Percentiles rank a stretch among this genome's conserved stretches.
Evolutionary conservation across 2,888 invertebrate species (phyloP).

Genomic region (Lycophotia porphyrea): DNA sequence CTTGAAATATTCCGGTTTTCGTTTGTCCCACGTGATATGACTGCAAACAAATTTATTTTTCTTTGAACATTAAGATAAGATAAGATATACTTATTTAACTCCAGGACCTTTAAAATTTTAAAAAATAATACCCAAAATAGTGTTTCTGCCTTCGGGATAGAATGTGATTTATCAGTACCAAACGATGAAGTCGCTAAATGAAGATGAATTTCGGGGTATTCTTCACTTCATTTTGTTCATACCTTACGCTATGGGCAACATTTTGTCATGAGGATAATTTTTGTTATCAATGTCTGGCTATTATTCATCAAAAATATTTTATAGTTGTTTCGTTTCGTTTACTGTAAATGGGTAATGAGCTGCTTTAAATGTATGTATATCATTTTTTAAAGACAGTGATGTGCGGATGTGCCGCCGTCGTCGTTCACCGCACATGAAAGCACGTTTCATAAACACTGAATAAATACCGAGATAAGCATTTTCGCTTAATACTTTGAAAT

Average conservation of each 20-base stretch:
- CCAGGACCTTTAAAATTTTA: slow-evolving; percentile 56
- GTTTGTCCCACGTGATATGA: slow-evolving; percentile 60
- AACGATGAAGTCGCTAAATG: slow-evolving; percentile 76
- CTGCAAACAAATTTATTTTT: slow-evolving; percentile 45
- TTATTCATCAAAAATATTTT: slow-evolving; percentile 71
- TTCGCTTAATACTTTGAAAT: slow-evolving; percentile 35
- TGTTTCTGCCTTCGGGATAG: slow-evolving; percentile 60
- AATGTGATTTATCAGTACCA: slow-evolving; percentile 80
- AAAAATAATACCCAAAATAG: slow-evolving; percentile 69
- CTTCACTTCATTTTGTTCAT: slow-evolving; percentile 74
- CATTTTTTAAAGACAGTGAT: slow-evolving; percentile 29
- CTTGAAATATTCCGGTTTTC: slow-evolving; percentile 62
- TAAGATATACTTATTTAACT: too few species aligned
- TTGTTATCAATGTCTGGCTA: slow-evolving; percentile 69
- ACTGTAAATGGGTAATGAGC: slow-evolving; percentile 58
- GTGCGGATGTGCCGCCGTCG: neutral
- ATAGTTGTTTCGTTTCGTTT: slow-evolving; percentile 65
- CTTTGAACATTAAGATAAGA: slow-evolving; percentile 40
- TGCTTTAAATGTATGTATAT: slow-evolving; percentile 16
- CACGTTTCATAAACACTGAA: slow-evolving; percentile 25
- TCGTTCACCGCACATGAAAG: slow-evolving; percentile 1
- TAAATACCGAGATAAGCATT: slow-evolving; percentile 28
- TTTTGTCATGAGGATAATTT: slow-evolving; percentile 72
- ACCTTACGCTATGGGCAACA: slow-evolving; percentile 63
- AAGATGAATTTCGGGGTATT: slow-evolving; percentile 79